Conservation (phyloP, 2,113 vertebrate genomes). For the Mola mola region DNA sequence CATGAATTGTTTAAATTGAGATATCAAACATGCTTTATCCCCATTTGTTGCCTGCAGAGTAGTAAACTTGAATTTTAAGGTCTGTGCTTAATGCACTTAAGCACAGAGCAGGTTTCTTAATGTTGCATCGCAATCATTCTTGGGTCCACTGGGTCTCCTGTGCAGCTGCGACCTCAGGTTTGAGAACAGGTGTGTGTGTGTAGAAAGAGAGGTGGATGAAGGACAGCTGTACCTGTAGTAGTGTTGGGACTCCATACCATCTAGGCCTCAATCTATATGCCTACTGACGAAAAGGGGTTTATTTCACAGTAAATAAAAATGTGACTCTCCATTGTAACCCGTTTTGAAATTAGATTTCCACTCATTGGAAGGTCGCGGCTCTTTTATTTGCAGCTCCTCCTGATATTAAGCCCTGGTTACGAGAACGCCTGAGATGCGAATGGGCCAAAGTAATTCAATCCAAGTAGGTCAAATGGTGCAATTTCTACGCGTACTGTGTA, state of each 20-base stretch:
- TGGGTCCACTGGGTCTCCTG: conserved; percentile 56
- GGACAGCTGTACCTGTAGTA: conserved; percentile 42
- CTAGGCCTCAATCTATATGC: conserved; percentile 8
- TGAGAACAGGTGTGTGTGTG: conserved; percentile 62
- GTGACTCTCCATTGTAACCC: too few species aligned
- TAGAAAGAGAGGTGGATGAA: conserved; percentile 16
- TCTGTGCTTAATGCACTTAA: background rate
- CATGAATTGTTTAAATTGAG: too few species aligned
- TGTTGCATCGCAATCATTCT: conserved; percentile 75
- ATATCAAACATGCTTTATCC: too few species aligned
- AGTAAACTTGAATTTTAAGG: background rate
- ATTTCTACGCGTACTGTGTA: background rate
- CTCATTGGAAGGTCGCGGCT: too few species aligned
- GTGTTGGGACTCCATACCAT: conserved; percentile 18
- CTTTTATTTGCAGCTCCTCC: too few species aligned
- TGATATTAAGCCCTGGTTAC: too few species aligned
- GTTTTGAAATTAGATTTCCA: too few species aligned
- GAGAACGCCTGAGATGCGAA: too few species aligned
- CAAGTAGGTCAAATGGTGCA: background rate
- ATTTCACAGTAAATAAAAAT: conserved; percentile 8
- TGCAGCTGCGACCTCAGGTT: conserved; percentile 63
- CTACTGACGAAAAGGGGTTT: background rate
- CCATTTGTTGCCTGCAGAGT: too few species aligned
- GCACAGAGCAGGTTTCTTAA: conserved; percentile 50
- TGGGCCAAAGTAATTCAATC: conserved; percentile 3